A percentile compares a stretch with the other conserved stretches of the same genome.
phyloP scores from a whole-genome alignment of 2,113 vertebrate genomes.

The Miniopterus natalensis region DNA sequence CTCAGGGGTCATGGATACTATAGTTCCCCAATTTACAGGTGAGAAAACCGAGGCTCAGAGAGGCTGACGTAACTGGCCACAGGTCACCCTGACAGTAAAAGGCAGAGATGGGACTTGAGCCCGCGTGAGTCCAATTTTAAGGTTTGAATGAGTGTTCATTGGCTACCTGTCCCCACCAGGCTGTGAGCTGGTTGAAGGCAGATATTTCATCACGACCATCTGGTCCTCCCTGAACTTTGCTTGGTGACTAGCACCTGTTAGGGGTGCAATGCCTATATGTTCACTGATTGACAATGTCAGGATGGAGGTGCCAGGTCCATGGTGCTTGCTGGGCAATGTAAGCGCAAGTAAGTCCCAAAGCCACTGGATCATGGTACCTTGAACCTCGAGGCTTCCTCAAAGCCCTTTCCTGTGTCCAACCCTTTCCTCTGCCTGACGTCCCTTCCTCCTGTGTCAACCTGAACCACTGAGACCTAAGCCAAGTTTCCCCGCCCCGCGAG shows the following conservation, averaged over 20 bases:
- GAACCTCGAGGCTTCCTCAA: neutral
- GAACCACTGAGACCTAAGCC: neutral
- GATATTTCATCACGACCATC: neutral
- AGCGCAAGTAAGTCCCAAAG: neutral
- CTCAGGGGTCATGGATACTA: neutral
- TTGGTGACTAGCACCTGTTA: neutral
- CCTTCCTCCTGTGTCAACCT: neutral
- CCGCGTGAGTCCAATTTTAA: neutral
- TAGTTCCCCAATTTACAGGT: neutral
- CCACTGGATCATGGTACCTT: neutral
- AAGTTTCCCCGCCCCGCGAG: neutral
- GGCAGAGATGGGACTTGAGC: neutral
- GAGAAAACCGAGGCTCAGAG: neutral
- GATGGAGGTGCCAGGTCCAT: neutral
- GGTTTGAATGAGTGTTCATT: neutral
- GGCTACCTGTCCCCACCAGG: neutral
- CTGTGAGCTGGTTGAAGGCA: neutral
- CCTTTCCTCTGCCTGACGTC: neutral
- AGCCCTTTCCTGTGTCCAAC: neutral
- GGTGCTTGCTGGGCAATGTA: rapidly evolving
- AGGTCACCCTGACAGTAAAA: neutral
- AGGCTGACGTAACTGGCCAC: neutral
- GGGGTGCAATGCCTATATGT: neutral
- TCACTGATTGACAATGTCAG: neutral
- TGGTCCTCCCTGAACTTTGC: neutral